Percentiles rank a stretch among this genome's conserved stretches.
Evolutionary conservation across 1,140 invertebrate genomes (phyloP).

Genomic region (Drosophila pallidifrons): DNA sequence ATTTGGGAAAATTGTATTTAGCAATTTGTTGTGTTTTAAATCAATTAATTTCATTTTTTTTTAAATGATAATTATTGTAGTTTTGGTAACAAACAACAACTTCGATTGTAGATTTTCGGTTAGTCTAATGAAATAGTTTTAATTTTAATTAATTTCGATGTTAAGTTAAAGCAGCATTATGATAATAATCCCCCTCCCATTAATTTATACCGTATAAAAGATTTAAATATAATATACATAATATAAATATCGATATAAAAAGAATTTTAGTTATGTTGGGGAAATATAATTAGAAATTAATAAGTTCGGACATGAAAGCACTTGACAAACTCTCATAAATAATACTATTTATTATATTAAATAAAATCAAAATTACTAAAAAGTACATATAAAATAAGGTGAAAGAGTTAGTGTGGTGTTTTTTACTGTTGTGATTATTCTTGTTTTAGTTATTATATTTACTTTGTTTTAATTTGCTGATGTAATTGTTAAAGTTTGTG

Average conservation of each 20-base stretch:
- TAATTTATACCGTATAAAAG: constrained; percentile 70
- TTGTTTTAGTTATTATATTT: too few species aligned
- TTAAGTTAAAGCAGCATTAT: constrained; percentile 58
- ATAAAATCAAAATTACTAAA: too few species aligned
- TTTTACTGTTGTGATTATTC: too few species aligned
- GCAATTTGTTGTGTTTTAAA: constrained; percentile 57
- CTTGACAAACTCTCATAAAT: too few species aligned
- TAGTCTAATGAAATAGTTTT: constrained; percentile 65
- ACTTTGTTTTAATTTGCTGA: too few species aligned
- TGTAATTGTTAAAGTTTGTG: too few species aligned
- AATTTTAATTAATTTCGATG: constrained; percentile 46
- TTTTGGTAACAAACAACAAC: constrained; percentile 42
- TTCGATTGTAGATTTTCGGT: constrained; percentile 68
- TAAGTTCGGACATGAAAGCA: not conserved
- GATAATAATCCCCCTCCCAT: constrained; percentile 38
- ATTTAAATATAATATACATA: constrained; percentile 50
- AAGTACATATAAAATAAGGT: too few species aligned
- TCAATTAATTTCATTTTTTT: constrained; percentile 67
- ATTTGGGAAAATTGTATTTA: constrained; percentile 47
- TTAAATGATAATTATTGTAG: constrained; percentile 68
- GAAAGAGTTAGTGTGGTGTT: too few species aligned
- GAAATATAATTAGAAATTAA: not conserved
- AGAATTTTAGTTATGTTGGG: constrained; percentile 2
- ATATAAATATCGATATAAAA: constrained; percentile 48
- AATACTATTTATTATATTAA: too few species aligned